These are phyloP conservation scores for Aphidius colemani DNA, from an alignment of 2,888 invertebrate species.

Conservation along the genomic window DNA sequence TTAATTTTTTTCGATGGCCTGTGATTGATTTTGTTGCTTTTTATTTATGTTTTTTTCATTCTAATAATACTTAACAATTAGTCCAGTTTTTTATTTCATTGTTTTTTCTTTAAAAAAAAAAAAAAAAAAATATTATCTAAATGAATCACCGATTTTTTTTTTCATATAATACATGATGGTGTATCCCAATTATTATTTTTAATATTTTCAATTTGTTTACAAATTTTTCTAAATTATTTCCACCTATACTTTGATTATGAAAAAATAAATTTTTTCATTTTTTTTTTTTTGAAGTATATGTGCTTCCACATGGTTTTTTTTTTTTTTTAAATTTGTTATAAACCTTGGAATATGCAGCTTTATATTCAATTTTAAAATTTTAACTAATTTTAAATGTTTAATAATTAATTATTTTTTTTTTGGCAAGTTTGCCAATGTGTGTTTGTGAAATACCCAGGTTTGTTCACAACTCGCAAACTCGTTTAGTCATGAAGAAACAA, in stretches of 20 bases:
- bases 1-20: slow-evolving; percentile 11
- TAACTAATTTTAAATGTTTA: slow-evolving; percentile 16
- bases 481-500: slow-evolving; percentile 51
- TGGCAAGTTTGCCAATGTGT: slow-evolving; percentile 40
- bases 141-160: not conserved
- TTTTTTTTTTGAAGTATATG: slow-evolving; percentile 3
- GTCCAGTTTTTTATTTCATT: not conserved
- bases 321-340: not conserved
- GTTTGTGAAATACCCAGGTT: slow-evolving; percentile 34
- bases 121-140: slow-evolving; percentile 14
- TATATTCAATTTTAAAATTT: slow-evolving; percentile 17
- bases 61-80: slow-evolving; percentile 15
- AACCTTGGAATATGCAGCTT: slow-evolving; percentile 1
- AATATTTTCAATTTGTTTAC: not conserved
- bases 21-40: slow-evolving; percentile 9
- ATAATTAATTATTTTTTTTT: slow-evolving; percentile 22
- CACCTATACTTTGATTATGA: not conserved
- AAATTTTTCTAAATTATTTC: not conserved
- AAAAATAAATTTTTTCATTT: slow-evolving; percentile 8
- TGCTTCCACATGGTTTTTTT: slow-evolving; percentile 6
- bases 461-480: slow-evolving; percentile 43
- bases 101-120: slow-evolving; percentile 10
- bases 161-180: not conserved
- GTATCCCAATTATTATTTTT: too few species aligned
- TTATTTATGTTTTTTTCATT: not conserved